phyloP scores from a whole-genome alignment of 2,797 vertebrate species.

The Gephyroberyx darwinii region DNA sequence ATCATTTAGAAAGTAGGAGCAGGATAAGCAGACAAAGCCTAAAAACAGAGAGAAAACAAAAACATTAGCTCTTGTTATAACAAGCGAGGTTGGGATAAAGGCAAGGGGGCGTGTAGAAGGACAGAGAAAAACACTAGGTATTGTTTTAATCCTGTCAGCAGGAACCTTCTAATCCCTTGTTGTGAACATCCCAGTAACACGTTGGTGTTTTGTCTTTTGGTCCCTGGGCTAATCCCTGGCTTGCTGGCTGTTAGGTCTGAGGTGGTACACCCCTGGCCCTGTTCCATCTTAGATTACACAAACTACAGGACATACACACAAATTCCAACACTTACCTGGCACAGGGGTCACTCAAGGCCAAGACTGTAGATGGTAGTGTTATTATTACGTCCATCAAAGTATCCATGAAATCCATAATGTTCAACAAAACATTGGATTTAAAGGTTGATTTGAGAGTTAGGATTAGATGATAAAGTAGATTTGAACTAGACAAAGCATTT shows the following conservation, averaged over 20 bases:
- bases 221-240: slow-evolving; percentile 66
- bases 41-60: slow-evolving; percentile 49
- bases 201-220: slow-evolving; percentile 72
- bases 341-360: slow-evolving; percentile 10
- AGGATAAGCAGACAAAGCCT: slow-evolving; percentile 60
- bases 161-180: slow-evolving; percentile 77
- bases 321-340: slow-evolving; percentile 19
- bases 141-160: slow-evolving; percentile 80
- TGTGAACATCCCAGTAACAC: slow-evolving; percentile 72
- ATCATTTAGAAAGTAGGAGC: slow-evolving; percentile 56
- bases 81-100: slow-evolving; percentile 55
- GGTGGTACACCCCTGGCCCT: slow-evolving; percentile 18
- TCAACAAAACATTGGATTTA: background rate
- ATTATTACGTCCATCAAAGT: background rate
- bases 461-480: slow-evolving; percentile 37
- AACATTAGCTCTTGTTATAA: slow-evolving; percentile 68
- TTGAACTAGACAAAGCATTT: slow-evolving; percentile 6
- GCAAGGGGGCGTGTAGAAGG: slow-evolving; percentile 49
- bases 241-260: slow-evolving; percentile 53
- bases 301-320: slow-evolving; percentile 31
- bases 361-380: background rate
- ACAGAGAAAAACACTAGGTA: slow-evolving; percentile 67
- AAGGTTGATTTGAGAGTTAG: slow-evolving; percentile 26
- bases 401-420: background rate
- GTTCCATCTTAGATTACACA: slow-evolving; percentile 31